Evolutionary conservation across 2,113 vertebrate species (phyloP).

Genomic region (Tachycineta bicolor): DNA sequence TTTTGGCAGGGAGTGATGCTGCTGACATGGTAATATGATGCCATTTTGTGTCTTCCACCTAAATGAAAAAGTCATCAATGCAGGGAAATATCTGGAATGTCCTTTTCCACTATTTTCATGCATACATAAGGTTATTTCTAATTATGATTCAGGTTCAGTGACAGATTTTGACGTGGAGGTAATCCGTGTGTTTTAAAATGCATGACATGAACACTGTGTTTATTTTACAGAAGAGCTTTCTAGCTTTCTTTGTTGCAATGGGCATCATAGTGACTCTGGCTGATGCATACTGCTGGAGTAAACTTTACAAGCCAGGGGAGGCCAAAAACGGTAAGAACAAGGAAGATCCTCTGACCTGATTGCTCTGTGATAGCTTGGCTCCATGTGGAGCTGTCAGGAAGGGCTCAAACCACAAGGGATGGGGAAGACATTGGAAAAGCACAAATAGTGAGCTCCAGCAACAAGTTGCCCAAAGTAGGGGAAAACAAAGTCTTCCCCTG

Average conservation of each 20-base stretch:
- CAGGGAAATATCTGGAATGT: background rate
- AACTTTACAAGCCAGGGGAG: rapidly evolving
- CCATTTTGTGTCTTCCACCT: background rate
- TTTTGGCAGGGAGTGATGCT: background rate
- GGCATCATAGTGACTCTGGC: background rate
- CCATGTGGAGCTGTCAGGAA: background rate
- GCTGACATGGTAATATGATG: background rate
- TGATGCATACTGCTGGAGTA: background rate
- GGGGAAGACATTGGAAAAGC: background rate
- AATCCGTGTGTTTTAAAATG: background rate
- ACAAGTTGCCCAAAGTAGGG: background rate
- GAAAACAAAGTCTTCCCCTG: background rate
- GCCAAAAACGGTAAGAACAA: rapidly evolving
- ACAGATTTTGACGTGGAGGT: background rate
- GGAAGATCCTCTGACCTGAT: background rate
- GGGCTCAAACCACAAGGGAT: background rate
- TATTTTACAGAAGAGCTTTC: conserved; percentile 40
- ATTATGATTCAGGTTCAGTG: background rate
- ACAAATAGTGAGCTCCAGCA: rapidly evolving
- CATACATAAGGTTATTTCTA: background rate
- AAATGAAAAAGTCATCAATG: background rate
- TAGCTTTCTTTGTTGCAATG: background rate
- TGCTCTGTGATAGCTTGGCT: background rate
- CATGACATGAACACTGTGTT: background rate
- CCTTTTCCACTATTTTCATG: background rate